Percentiles rank a stretch among this genome's conserved stretches.
Evolutionary conservation across 2,797 vertebrate genomes (phyloP).

Genomic region (Thaleichthys pacificus): DNA sequence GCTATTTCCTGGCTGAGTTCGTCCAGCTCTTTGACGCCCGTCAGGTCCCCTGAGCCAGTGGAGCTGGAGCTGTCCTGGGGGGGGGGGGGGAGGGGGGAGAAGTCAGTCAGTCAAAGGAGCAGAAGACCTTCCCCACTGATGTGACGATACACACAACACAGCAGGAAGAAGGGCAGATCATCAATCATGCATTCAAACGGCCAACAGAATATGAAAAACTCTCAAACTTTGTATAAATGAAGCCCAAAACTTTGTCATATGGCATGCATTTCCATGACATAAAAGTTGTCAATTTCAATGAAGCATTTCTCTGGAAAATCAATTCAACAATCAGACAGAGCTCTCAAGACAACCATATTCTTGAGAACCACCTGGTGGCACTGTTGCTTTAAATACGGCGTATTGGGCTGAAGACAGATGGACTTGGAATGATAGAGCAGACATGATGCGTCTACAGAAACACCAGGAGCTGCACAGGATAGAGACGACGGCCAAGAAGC

Average conservation of each 20-base stretch:
- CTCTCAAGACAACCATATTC: background rate
- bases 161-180: slow-evolving; percentile 49
- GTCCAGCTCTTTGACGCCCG: slow-evolving; percentile 92
- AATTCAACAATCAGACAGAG: background rate
- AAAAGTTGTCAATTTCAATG: too few relatives aligned
- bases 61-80: slow-evolving; percentile 82
- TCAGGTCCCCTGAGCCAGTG: slow-evolving; percentile 84
- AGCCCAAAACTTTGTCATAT: too few relatives aligned
- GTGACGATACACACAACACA: slow-evolving; percentile 57
- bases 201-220: too few relatives aligned
- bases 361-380: slow-evolving; percentile 55
- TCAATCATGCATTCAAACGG: too few relatives aligned
- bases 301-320: too few relatives aligned
- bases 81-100: background rate
- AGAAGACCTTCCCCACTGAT: slow-evolving; percentile 39
- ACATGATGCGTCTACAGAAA: too few relatives aligned
- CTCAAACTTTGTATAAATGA: too few relatives aligned
- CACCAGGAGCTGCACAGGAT: too few relatives aligned
- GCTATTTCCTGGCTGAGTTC: slow-evolving; percentile 93
- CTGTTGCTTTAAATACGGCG: slow-evolving; percentile 3
- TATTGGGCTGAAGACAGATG: too few relatives aligned
- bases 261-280: too few relatives aligned
- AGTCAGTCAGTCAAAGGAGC: background rate
- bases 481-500: too few relatives aligned
- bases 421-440: too few relatives aligned